phyloP scores from a whole-genome alignment of 2,888 invertebrate genomes.

The Agrochola macilenta region DNA sequence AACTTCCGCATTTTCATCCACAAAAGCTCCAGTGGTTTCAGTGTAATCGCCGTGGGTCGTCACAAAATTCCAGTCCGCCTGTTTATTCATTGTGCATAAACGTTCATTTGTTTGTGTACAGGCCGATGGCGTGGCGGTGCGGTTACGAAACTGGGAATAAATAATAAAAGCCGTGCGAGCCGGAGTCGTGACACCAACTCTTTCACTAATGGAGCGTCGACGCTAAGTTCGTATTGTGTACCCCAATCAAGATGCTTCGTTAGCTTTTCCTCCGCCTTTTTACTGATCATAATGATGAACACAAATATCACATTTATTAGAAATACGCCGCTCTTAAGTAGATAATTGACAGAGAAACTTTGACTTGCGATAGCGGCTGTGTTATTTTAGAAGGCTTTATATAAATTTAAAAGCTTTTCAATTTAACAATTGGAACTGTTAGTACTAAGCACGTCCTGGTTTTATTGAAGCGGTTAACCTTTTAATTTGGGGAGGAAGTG shows the following conservation, averaged over 20 bases:
- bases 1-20: constrained; percentile 60
- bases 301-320: constrained; percentile 58
- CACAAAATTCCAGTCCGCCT: constrained; percentile 71
- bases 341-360: constrained; percentile 32
- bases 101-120: constrained; percentile 83
- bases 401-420: constrained; percentile 25
- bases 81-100: constrained; percentile 78
- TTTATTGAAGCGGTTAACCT: constrained; percentile 25
- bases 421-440: constrained; percentile 7
- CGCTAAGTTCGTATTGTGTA: constrained; percentile 83
- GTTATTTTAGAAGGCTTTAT: constrained; percentile 22
- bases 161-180: constrained; percentile 86
- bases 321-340: constrained; percentile 36
- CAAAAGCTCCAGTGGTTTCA: constrained; percentile 60
- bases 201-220: constrained; percentile 87
- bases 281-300: constrained; percentile 77
- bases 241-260: constrained; percentile 87
- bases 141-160: constrained; percentile 84
- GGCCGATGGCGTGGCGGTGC: constrained; percentile 75
- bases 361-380: constrained; percentile 9
- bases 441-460: neutral
- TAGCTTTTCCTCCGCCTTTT: constrained; percentile 80
- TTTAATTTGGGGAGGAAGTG: constrained; percentile 54
- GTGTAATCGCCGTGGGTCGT: constrained; percentile 61
- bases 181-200: constrained; percentile 88